Base-by-base conservation (phyloP, 2,113 vertebrate genomes). In the Anser cygnoides region DNA sequence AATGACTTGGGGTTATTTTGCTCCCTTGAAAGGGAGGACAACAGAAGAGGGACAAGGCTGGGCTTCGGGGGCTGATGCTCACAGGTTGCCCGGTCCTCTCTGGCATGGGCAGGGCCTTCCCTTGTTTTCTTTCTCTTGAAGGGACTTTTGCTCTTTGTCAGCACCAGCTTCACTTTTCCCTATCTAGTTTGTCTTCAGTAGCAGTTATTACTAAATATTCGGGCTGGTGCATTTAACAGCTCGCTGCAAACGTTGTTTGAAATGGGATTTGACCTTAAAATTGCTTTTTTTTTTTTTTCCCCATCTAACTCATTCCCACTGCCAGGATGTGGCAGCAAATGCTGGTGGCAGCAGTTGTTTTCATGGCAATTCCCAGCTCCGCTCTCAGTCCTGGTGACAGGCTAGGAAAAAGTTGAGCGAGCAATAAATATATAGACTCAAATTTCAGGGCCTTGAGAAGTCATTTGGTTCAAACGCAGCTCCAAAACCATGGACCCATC, bases 391-490 rank as follows among this genome's bases (percentile, higher is more conserved):
- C 63, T 35, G 19, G 63, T 43, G 41, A 25, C 22, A 55, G 49
- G 33, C 39, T 11, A 17, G 25, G 63, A 28, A 62, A 52, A 81
- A 44, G 2, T 1, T 50, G 70, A 50, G 26, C 0, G 17, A 82
- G 44, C 86, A 95, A 92, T 63, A 77, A 91, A 91, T 92, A 19
- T 55, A 28, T 0, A 55, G 54, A 49, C 58, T 89, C 81, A 17
- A 33, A 73, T 92, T 92, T 82, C 95, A 65, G 29, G 8, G 35
- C 66, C 80, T 82, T 25, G 66, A 79, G 89, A 91, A 92, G 70
- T 79, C 67, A 33, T 72, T 87, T n/a, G 28, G 54, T 93, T 91
- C 74, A 41, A 41, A 76, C 54, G 59, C 13, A 0, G 77, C 84
- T 83, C 62, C 67, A 62, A 89, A 89, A 3, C 41, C 54, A 7